Base-by-base conservation (phyloP, 2,113 vertebrate species). In the Panurus biarmicus region DNA sequence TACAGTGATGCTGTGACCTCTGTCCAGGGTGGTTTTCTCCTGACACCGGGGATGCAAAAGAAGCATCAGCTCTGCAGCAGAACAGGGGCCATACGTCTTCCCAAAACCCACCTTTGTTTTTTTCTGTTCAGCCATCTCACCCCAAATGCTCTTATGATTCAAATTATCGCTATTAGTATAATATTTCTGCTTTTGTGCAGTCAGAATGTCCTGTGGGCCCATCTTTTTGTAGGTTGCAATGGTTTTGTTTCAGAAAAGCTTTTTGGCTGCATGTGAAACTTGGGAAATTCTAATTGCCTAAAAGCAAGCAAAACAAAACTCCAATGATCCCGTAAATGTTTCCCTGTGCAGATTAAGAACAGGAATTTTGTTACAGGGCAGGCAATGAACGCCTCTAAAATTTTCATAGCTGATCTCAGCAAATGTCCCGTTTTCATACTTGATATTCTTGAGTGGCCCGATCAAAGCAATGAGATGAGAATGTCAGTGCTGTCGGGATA, bases 201-300 rank as follows among this genome's bases (percentile, higher is more conserved):
- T 83, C 40, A 74, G 56, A 94, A 64, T 69, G 23, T 51, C 18
- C 48, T 60, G 74, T 60, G 73, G 65, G 53, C n/a, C 35, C 26
- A 50, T 54, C 36, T 36, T 87, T 90, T 67, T 91, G 35, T 44
- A 18, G 4, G 47, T 36, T 81, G 33, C n/a, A 57, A 51, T 57
- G 19, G 14, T 57, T 95, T 93, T 90, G 44, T 84, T 88, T 90
- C 3, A 36, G 92, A 88, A 95, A 93, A 58, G 12, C n/a, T 75
- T 42, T 90, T 77, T 60, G 62, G 69, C 79, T 91, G 56, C 29
- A 26, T 21, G 25, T 64, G 48, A 90, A 45, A 90, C 81, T 81
- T 74, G 65, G 56, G 78, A 88, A 96, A 78, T 75, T 84, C 83
- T n/a, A 4, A 0, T 81, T 81, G 69, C 60, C 69, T 86, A 72